Percentiles rank a stretch among this genome's conserved stretches.
These are phyloP conservation scores for Caenorhabditis virilis DNA, from an alignment of 2,888 invertebrate species.

Conservation along the genomic window DNA sequence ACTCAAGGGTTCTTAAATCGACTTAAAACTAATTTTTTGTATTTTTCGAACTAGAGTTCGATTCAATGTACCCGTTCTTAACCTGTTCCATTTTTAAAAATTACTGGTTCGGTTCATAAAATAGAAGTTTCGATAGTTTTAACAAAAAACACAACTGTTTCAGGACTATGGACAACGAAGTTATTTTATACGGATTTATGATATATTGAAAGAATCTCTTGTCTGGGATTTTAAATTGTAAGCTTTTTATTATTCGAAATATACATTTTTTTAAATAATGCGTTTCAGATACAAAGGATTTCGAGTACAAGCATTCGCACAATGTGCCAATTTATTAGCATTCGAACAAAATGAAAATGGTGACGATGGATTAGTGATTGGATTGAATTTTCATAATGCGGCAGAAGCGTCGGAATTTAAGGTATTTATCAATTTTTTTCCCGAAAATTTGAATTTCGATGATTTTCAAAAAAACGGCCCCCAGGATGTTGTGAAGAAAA, in stretches of 20 bases:
- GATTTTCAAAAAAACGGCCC: no score
- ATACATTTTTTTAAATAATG: no score
- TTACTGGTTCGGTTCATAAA: no score
- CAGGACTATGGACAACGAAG: constrained; percentile 59
- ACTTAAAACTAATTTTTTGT: no score
- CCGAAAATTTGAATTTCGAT: no score
- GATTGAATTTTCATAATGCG: constrained; percentile 35
- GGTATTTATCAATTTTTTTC: no score
- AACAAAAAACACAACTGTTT: constrained; percentile 2
- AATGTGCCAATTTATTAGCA: constrained; percentile 47
- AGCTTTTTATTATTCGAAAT: constrained; percentile 1
- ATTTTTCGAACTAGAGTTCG: no score
- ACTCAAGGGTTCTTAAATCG: no score
- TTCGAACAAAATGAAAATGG: constrained; percentile 41
- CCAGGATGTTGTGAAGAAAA: no score
- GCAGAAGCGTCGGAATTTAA: constrained; percentile 34
- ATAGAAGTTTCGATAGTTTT: not conserved
- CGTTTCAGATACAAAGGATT: constrained; percentile 54
- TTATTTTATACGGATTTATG: constrained; percentile 55
- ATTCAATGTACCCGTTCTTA: no score
- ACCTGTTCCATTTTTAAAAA: no score
- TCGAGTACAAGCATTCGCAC: constrained; percentile 41
- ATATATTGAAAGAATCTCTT: constrained; percentile 47
- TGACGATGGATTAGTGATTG: constrained; percentile 23
- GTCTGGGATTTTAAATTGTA: constrained; percentile 58